Conservation (phyloP, 2,888 invertebrate genomes). For the Sinotaia quadrata region DNA sequence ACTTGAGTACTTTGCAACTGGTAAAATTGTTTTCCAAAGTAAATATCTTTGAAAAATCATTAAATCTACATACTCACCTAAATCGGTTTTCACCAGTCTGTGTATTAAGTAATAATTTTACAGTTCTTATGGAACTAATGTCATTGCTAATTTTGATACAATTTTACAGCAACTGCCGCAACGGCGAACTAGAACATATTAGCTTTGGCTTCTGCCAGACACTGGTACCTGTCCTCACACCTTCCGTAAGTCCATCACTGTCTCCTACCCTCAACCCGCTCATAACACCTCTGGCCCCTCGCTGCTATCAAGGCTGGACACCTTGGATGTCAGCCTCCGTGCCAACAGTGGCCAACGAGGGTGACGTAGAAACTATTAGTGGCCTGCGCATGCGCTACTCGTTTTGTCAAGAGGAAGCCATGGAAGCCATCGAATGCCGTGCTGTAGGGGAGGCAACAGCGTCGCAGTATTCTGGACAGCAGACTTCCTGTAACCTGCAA, state of each 20-base stretch:
- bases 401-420: conserved; percentile 54
- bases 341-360: conserved; percentile 58
- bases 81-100: no score
- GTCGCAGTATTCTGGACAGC: conserved; percentile 81
- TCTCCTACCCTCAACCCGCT: conserved; percentile 11
- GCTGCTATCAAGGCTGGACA: conserved; percentile 81
- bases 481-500: conserved; percentile 76
- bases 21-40: no score
- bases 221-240: conserved; percentile 29
- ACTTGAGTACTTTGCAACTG: no score
- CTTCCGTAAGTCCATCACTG: not conserved
- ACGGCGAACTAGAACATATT: conserved; percentile 60
- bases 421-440: conserved; percentile 82
- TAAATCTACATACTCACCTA: no score
- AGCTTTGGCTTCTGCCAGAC: conserved; percentile 53
- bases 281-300: conserved; percentile 7
- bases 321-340: conserved; percentile 80
- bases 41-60: no score
- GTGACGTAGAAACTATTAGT: conserved; percentile 62
- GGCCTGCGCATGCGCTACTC: conserved; percentile 48
- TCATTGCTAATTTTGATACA: no score
- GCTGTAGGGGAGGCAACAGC: conserved; percentile 78
- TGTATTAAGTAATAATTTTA: no score
- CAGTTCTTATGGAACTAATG: no score
- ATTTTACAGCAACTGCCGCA: conserved; percentile 65